Evolutionary conservation across 2,888 invertebrate species (phyloP), one percentile per base, ranked within the genome.

Genomic region (Temnothorax rugatulus): DNA sequence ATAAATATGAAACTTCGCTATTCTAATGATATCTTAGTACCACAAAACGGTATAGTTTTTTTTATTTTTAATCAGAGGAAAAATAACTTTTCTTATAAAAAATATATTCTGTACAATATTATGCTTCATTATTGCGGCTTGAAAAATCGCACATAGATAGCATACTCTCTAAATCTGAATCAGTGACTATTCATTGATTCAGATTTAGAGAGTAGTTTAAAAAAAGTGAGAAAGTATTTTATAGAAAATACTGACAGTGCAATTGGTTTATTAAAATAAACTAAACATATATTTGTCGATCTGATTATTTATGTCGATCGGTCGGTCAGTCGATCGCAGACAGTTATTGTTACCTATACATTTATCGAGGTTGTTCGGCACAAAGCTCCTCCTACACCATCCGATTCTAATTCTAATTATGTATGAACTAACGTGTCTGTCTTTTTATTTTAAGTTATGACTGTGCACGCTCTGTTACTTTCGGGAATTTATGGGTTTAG

Each of bases 331-430:
- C 73, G 79, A 71, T 81, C 44, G 54, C 59, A 69, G 47, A 77
- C 66, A 54, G 38, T 66, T 25, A 57, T 66, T 13, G 47, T 66
- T 52, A 29, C 69, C 74, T 77, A 57, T 77, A 84, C 87, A 86
- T 83, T 77, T 69, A 86, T 73, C 82, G 81, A 54, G 82, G 61
- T 85, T 82, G 74, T 85, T 47, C 73, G 81, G 59, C 66, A 85
- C 82, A 88, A 86, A 73, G 87, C 89, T 89, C 88, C 85, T 87
- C 84, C 87, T 82, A 81, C 79, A 87, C 57, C 74, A 63, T 63
- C 63, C 63, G 38, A 47, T 61, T 74, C 21, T 54, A 61, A 61
- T 59, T 59, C 15, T 21, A 47, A 59, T 13, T 61, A 71, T 71
- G 38, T 79, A 47, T 71, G 59, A 59, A 79, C 21, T 64, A 59